Base-by-base conservation (phyloP, 2,797 vertebrate species). In the Selene dorsalis region DNA sequence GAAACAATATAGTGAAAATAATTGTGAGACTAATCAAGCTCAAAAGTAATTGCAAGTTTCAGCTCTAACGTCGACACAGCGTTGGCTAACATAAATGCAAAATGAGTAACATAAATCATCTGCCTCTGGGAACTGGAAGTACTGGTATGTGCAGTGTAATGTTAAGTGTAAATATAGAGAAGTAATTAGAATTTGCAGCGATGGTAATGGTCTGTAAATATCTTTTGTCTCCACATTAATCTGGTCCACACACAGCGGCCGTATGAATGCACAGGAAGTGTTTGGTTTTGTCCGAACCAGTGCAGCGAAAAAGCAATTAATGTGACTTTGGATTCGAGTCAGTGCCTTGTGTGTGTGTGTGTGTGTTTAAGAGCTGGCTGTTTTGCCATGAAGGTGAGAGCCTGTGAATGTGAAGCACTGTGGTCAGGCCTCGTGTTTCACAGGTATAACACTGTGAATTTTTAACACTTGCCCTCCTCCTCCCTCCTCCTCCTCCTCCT, bases 401-500 rank as follows among this genome's bases (percentile, higher is more conserved):
- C 55, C 35, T 48, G 75, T 53, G 63, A 72, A 72, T 38, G 66
- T 20, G 24, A 48, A 57, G 24, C 2, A 48, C 62, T 63, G 43
- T 73, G 57, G 56, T 72, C 83, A 55, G 43, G 48, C 62, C 59
- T 61, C 75, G 52, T 32, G 69, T 82, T 84, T 85, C 78, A 39
- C 75, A 55, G 66, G 60, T 63, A 53, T 72, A 72, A 56, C n/a
- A 38, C 58, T 77, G 77, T 85, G 73, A 53, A 82, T 79, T 70
- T 84, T 64, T 72, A 76, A 67, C 67, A 65, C 80, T 77, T 48
- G 38, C 28, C 24, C 35, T 69, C 52, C 24, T 62, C 43, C 63
- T 61, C 16, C 32, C 50, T 18, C 39, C 50, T 63, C 50, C 59
- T 17, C 57, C 58, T 11, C 22, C 26, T 47, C 52, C 38, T 45